A percentile compares a stretch with the other conserved stretches of the same genome.
These are phyloP conservation scores for Sarcophilus harrisii DNA, from an alignment of 2,797 vertebrate species.

Conservation along the genomic window DNA sequence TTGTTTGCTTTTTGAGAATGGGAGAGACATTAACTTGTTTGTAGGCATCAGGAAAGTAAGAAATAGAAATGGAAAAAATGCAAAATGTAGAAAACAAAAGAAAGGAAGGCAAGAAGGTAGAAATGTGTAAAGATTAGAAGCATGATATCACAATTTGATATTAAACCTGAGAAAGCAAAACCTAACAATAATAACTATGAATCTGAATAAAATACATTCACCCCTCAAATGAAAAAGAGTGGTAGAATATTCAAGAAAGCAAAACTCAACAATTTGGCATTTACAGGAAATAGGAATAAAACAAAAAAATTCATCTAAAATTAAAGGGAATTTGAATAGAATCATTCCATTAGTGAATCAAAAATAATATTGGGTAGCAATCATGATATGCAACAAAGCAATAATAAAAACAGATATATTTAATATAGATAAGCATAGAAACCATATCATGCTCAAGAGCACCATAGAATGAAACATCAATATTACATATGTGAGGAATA, in stretches of 20 bases:
- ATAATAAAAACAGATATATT: not conserved
- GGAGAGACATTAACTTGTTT: not conserved
- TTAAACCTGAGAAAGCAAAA: not conserved
- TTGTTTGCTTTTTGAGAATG: not conserved
- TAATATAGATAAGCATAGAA: not conserved
- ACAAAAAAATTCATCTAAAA: not conserved
- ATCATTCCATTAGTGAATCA: not conserved
- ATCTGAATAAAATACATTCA: not conserved
- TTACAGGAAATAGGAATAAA: not conserved
- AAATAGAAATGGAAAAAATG: too few species aligned
- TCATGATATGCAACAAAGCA: not conserved
- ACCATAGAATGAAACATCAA: not conserved
- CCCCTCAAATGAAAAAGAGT: not conserved
- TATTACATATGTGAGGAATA: not conserved
- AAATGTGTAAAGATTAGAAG: not conserved
- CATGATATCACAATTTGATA: not conserved
- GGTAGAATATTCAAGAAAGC: not conserved
- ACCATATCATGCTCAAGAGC: not conserved
- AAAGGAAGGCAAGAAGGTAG: not conserved
- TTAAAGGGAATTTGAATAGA: not conserved
- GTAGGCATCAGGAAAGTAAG: not conserved
- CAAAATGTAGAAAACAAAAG: not conserved
- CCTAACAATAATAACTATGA: not conserved
- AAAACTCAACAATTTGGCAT: not conserved
- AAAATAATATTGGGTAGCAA: not conserved